Evolutionary conservation across 2,797 vertebrate genomes (phyloP).

Genomic region (Platyrinchus mystaceus): DNA sequence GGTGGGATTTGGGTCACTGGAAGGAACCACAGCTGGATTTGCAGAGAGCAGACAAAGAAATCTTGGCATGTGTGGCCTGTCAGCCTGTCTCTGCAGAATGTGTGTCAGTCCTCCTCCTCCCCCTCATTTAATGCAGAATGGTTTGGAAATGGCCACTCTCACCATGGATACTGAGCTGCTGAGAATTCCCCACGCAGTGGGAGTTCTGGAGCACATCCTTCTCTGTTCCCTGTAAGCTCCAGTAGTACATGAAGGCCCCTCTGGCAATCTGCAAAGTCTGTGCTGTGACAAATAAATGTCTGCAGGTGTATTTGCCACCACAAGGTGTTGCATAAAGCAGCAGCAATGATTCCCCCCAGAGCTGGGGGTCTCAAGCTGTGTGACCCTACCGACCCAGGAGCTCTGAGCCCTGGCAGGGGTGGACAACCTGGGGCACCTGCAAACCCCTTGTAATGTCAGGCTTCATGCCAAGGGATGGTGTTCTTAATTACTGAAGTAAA

Average conservation of each 20-base stretch:
- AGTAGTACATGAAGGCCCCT: neutral
- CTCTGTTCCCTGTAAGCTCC: neutral
- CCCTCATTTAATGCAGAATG: neutral
- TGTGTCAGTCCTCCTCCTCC: neutral
- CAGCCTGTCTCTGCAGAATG: neutral
- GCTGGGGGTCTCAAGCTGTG: neutral
- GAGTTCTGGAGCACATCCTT: neutral
- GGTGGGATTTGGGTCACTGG: slow-evolving; percentile 50
- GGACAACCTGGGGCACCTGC: neutral
- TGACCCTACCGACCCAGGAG: neutral
- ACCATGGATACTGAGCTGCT: neutral
- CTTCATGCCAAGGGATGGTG: neutral
- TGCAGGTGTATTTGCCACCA: neutral
- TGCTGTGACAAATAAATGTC: neutral
- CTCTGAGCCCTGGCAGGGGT: neutral
- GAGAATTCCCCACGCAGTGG: neutral
- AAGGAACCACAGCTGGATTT: slow-evolving; percentile 44
- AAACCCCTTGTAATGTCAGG: neutral
- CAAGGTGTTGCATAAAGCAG: neutral
- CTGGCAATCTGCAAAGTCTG: neutral
- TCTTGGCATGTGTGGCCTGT: neutral
- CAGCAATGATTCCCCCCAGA: neutral
- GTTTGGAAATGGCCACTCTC: neutral
- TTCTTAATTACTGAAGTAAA: neutral
- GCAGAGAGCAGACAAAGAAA: neutral